Base-by-base conservation (phyloP, 2,888 invertebrate genomes). In the Lottia gigantea region DNA sequence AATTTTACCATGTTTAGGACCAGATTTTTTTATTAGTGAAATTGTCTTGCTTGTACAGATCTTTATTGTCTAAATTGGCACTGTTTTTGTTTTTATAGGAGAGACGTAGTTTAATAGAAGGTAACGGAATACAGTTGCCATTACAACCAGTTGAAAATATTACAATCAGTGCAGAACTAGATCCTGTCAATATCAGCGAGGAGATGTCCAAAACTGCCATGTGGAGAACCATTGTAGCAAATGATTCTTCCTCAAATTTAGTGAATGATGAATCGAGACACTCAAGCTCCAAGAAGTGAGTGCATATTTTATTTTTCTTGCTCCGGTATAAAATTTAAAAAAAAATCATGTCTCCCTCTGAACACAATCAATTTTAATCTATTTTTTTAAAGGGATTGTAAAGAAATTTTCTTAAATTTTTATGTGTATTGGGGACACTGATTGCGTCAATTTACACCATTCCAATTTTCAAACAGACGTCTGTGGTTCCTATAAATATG, bases 141-240 rank as follows among this genome's bases (percentile, higher is more conserved):
- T 95, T 70, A 94, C 95, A 74, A 55, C 95, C 95, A 1, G 89
- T 95, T 76, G 91, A 94, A 61, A 83, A 87, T 67, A 84, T 90
- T 73, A 75, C 75, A 0, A 76, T 78, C 46, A 76, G 68, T 47
- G 75, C 80, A 11, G 74, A 80, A 23, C 76, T 80, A 12, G 78
- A 83, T 55, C 73, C 80, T 47, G 80, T 86, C 78, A 88, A 84
- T 84, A 89, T 97, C 85, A 94, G 95, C 8, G 96, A 97, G 88
- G 97, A 97, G 89, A 94, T 97, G 71, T 94, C 96, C 86, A 95
- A 95, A 88, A 94, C 95, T 45, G 94, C 95, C 46, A 94, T 97
- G 84, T 98, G 97, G 97, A 84, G 82, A 69, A 83, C 79, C 23
- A 78, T 85, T 40, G 79, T 83, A 66, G 80, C 82, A 40, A 82